phyloP scores from a whole-genome alignment of 2,888 invertebrate genomes.

The Drosophila mercatorum region DNA sequence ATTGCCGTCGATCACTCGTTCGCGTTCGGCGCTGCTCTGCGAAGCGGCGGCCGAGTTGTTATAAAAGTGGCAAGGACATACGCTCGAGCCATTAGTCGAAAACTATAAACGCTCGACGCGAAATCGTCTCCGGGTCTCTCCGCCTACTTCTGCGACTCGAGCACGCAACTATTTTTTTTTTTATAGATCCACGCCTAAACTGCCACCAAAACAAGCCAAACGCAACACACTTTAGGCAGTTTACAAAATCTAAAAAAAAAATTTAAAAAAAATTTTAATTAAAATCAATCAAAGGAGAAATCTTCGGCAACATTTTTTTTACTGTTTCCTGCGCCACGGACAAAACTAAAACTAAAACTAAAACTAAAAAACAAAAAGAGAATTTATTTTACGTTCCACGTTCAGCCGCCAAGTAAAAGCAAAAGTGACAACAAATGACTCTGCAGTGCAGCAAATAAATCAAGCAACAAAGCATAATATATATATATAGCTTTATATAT shows the following conservation, averaged over 20 bases:
- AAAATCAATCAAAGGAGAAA: background rate
- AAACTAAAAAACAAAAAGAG: background rate
- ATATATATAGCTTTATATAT: background rate
- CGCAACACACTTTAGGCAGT: conserved; percentile 17
- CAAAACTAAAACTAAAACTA: background rate
- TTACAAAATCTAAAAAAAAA: conserved; percentile 1
- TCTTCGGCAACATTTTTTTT: conserved; percentile 16
- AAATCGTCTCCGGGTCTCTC: conserved; percentile 81
- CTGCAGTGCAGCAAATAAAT: conserved; percentile 41
- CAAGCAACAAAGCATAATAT: background rate
- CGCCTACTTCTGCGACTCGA: conserved; percentile 55
- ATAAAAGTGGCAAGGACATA: conserved; percentile 85
- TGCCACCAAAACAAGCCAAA: conserved; percentile 21
- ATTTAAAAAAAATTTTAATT: background rate
- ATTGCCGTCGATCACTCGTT: conserved; percentile 76
- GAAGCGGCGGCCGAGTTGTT: conserved; percentile 81
- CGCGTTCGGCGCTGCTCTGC: conserved; percentile 72
- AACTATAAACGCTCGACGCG: conserved; percentile 84
- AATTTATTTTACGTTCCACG: conserved; percentile 3
- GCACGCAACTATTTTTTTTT: conserved; percentile 58
- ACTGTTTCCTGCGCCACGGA: conserved; percentile 13
- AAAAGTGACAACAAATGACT: conserved; percentile 72
- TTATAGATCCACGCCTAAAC: conserved; percentile 33
- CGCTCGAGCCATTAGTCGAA: conserved; percentile 85
- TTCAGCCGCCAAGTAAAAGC: conserved; percentile 45